Base-by-base conservation (phyloP, 2,113 vertebrate genomes). In the Mandrillus leucophaeus region DNA sequence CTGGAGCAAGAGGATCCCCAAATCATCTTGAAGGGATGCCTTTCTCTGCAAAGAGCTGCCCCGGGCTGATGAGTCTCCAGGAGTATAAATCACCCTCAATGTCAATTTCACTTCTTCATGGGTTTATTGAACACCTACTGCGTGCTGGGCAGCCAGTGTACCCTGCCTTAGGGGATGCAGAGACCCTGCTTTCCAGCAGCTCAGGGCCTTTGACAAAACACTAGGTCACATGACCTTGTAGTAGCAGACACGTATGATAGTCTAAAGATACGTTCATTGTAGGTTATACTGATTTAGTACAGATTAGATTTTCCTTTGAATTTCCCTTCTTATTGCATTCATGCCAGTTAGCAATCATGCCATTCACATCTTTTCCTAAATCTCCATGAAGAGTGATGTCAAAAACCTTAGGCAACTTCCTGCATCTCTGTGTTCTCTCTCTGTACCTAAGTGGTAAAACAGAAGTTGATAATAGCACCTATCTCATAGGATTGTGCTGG, bases 101-200 rank as follows among this genome's bases (percentile, higher is more conserved):
- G 17, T 80, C 13, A 22, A 64, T 55, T 61, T 80, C 25, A 48
- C 17, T 32, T 75, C 57, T 38, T 32, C 18, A 1, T 8, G 45
- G 50, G 27, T 59, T 90, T 48, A 78, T 8, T 3, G 10, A 35
- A 20, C 16, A 79, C 40, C 32, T 25, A 9, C 18, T 35, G 25
- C 1, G 32, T 20, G 5, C 27, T 79, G 5, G 75, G 57, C 2
- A 70, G 43, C 9, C 2, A 43, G 3, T 3, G 7, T 8, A 40
- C 4, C 5, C 50, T 27, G 3, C 8, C 10, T 1, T 1, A 22
- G 2, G 17, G 55, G 13, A 20, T 48, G 17, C 14, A 11, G 61
- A 52, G 48, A 35, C 6, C 35, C 70, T 76, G 52, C 22, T 79
- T 83, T 43, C n/a, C 30, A 72, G 59, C 3, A 55, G 75, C 43